A percentile compares a stretch with the other conserved stretches of the same genome.
phyloP scores from a whole-genome alignment of 2,888 invertebrate genomes.

The Ceramica pisi region DNA sequence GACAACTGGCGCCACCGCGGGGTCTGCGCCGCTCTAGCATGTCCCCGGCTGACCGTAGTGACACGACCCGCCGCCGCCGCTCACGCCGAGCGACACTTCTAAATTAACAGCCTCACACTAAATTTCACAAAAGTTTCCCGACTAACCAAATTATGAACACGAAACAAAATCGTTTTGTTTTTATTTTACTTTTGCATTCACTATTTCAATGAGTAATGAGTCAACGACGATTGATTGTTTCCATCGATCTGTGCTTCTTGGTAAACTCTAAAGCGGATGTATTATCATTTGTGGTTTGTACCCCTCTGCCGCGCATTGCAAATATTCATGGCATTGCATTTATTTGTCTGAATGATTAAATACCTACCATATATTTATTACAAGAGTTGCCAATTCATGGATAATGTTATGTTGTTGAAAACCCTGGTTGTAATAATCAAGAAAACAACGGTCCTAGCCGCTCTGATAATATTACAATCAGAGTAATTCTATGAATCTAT shows the following conservation, averaged over 20 bases:
- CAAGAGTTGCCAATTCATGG: conserved; percentile 72
- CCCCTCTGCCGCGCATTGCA: conserved; percentile 85
- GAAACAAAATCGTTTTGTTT: conserved; percentile 63
- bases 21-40: conserved; percentile 84
- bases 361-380: conserved; percentile 72
- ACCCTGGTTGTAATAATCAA: conserved; percentile 23
- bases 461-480: conserved; percentile 18
- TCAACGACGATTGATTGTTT: conserved; percentile 71
- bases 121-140: conserved; percentile 51
- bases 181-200: conserved; percentile 82
- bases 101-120: conserved; percentile 61
- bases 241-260: conserved; percentile 89
- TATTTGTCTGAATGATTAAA: conserved; percentile 74
- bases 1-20: conserved; percentile 71
- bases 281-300: conserved; percentile 88
- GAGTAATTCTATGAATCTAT: not conserved
- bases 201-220: conserved; percentile 73
- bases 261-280: conserved; percentile 90
- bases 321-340: conserved; percentile 85
- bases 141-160: conserved; percentile 62
- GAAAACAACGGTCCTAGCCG: conserved; percentile 29
- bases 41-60: conserved; percentile 82
- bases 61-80: conserved; percentile 74
- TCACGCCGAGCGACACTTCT: conserved; percentile 71
- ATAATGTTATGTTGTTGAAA: conserved; percentile 24